phyloP scores from a whole-genome alignment of 2,888 invertebrate species.

The Sarcophaga variegata region DNA sequence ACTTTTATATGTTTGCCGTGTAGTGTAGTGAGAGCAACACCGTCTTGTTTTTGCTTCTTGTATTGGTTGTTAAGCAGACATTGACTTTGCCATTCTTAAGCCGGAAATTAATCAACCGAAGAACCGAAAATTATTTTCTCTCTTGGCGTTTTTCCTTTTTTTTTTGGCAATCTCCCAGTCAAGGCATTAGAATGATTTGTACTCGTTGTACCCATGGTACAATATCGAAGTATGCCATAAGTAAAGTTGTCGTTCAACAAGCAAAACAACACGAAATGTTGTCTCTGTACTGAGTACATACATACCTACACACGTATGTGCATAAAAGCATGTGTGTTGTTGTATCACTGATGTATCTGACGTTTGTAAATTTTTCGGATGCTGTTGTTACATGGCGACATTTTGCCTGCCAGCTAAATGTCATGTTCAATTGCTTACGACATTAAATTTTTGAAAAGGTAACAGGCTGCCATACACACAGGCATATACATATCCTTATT shows the following conservation, averaged over 20 bases:
- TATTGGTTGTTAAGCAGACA: conserved; percentile 23
- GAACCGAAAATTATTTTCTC: conserved; percentile 72
- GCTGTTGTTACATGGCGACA: conserved; percentile 30
- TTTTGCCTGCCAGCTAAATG: conserved; percentile 66
- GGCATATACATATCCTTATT: no score
- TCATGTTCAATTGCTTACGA: conserved; percentile 72
- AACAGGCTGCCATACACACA: conserved; percentile 26
- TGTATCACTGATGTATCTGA: not conserved
- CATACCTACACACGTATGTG: not conserved
- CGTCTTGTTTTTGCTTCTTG: conserved; percentile 14
- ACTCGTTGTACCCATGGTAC: not conserved
- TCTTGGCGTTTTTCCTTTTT: not conserved
- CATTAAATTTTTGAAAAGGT: conserved; percentile 69
- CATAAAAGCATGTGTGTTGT: conserved; percentile 3
- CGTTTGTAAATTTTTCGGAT: conserved; percentile 41
- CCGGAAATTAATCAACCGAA: conserved; percentile 75
- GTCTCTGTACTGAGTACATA: not conserved
- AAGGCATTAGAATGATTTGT: conserved; percentile 55
- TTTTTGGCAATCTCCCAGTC: conserved; percentile 70
- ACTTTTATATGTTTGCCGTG: not conserved
- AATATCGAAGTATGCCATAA: conserved; percentile 1
- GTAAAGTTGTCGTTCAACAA: conserved; percentile 12
- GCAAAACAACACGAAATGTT: not conserved
- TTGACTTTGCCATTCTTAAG: conserved; percentile 53
- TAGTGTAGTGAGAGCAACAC: conserved; percentile 13